Conservation (phyloP, 2,888 invertebrate genomes). For the Lumbricus terrestris region DNA sequence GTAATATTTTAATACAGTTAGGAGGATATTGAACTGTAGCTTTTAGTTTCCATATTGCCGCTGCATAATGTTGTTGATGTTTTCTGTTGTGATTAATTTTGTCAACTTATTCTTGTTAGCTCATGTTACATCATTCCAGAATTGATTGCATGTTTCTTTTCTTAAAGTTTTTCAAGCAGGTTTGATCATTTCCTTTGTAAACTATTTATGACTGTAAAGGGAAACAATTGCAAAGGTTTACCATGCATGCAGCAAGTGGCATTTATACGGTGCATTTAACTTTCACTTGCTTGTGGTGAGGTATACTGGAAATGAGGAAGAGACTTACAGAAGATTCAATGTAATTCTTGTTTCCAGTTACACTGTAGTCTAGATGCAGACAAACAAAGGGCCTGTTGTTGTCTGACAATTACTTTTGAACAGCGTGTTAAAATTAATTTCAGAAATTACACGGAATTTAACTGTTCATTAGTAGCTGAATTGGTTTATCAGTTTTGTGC, state of each 20-base stretch:
- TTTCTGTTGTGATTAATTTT: slow-evolving; percentile 3
- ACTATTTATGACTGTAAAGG: background rate
- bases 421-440: background rate
- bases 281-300: background rate
- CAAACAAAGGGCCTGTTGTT: background rate
- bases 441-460: background rate
- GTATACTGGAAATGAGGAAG: background rate
- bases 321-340: background rate
- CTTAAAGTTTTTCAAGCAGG: background rate
- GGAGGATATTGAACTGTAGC: background rate
- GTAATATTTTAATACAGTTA: too few species aligned
- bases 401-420: background rate
- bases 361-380: background rate
- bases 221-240: background rate
- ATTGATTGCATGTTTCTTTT: background rate
- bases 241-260: background rate
- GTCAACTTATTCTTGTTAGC: background rate
- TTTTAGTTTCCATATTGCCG: background rate
- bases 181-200: background rate
- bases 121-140: background rate
- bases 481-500: background rate
- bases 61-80: background rate
- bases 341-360: background rate
- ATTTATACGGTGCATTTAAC: too few species aligned
- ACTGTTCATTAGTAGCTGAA: background rate